Evolutionary conservation across 2,797 vertebrate genomes (phyloP).

Genomic region (Enteromius radiatus): DNA sequence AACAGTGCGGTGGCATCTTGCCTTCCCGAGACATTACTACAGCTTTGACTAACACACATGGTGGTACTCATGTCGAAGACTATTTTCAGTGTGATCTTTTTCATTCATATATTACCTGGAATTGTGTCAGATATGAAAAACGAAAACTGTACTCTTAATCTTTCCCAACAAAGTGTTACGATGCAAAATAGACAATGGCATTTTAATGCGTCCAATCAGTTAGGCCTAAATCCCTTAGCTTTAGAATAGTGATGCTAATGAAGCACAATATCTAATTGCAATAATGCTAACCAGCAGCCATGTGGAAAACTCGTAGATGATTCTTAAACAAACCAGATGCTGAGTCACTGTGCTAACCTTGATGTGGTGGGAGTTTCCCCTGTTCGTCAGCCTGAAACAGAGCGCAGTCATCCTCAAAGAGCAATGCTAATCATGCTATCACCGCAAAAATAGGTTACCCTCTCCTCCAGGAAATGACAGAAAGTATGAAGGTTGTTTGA

Average conservation of each 20-base stretch:
- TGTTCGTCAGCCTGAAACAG: slow-evolving; percentile 26
- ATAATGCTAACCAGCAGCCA: slow-evolving; percentile 6
- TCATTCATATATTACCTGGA: neutral
- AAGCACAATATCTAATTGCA: neutral
- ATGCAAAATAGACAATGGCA: neutral
- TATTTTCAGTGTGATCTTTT: neutral
- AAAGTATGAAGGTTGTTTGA: slow-evolving; percentile 30
- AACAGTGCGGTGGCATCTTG: neutral
- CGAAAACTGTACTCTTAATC: neutral
- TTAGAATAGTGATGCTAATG: slow-evolving; percentile 8
- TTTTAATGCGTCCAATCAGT: neutral
- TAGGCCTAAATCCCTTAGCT: neutral
- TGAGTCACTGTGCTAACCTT: slow-evolving; percentile 31
- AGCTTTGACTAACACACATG: neutral
- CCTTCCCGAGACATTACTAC: neutral
- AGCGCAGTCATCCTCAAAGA: slow-evolving; percentile 15
- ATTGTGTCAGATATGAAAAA: neutral
- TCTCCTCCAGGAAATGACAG: slow-evolving; percentile 27
- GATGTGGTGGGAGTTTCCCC: slow-evolving; percentile 9
- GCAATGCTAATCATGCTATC: slow-evolving; percentile 35
- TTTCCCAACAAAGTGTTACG: neutral
- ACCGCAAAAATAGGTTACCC: slow-evolving; percentile 26
- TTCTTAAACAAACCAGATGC: slow-evolving; percentile 26
- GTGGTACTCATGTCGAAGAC: neutral
- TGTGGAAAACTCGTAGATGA: slow-evolving; percentile 7